Percentiles rank a stretch among this genome's conserved stretches.
phyloP scores from a whole-genome alignment of 1,140 invertebrate genomes.

The Lanistes nyassanus region DNA sequence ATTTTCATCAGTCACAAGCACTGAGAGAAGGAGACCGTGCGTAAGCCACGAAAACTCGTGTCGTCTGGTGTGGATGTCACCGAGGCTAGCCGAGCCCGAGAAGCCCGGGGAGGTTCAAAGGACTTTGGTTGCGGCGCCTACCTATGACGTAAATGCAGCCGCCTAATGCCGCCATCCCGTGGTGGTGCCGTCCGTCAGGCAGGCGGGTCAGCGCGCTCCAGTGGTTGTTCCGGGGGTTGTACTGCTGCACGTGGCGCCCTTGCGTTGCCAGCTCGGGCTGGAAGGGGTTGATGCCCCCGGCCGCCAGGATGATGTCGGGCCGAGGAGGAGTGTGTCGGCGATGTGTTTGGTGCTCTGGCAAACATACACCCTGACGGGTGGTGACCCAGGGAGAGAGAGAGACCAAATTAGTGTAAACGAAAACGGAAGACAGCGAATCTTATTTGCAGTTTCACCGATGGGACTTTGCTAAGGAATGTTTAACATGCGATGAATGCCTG shows the following conservation, averaged over 20 bases:
- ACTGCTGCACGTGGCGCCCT: conserved; percentile 33
- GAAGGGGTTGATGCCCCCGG: conserved; percentile 39
- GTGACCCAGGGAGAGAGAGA: not conserved
- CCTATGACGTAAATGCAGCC: conserved; percentile 40
- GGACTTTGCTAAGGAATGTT: too few relatives aligned
- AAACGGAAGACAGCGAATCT: not conserved
- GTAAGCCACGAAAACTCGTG: too few relatives aligned
- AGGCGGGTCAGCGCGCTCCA: conserved; percentile 33
- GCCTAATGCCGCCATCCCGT: conserved; percentile 29
- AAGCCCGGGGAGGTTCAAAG: too few relatives aligned
- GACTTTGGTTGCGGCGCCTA: too few relatives aligned
- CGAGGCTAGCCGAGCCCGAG: too few relatives aligned
- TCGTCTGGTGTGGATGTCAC: too few relatives aligned
- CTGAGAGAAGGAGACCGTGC: too few relatives aligned
- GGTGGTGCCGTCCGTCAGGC: conserved; percentile 39
- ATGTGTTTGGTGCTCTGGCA: not conserved
- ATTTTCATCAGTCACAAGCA: too few relatives aligned
- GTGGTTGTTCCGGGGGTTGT: conserved; percentile 31
- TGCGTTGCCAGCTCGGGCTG: conserved; percentile 20
- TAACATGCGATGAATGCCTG: too few relatives aligned
- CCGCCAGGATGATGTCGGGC: conserved; percentile 28
- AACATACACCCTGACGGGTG: too few relatives aligned
- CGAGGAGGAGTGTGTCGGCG: not conserved
- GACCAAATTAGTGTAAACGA: not conserved
- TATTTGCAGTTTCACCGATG: too few relatives aligned